A percentile compares a stretch with the other conserved stretches of the same genome.
Evolutionary conservation across 2,797 vertebrate species (phyloP).

Genomic region (Cryptoblepharus egeriae): DNA sequence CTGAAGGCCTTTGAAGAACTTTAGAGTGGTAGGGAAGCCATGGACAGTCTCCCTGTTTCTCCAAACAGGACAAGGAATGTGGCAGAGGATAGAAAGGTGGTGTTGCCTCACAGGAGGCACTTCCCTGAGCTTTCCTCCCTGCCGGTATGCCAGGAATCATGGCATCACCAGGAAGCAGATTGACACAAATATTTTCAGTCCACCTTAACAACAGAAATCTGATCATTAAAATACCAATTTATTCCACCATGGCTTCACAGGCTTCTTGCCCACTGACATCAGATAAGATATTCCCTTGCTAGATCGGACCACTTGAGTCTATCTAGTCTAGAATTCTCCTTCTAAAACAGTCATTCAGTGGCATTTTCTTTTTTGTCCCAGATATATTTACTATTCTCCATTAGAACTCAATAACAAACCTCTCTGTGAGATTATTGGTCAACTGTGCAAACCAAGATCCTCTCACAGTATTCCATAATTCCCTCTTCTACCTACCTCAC

Average conservation of each 20-base stretch:
- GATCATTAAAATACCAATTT: too few relatives aligned
- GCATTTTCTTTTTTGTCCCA: not conserved
- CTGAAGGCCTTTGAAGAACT: too few relatives aligned
- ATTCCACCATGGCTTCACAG: not conserved
- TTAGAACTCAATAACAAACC: not conserved
- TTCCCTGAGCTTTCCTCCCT: too few relatives aligned
- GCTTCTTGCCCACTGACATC: not conserved
- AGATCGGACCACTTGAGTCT: not conserved
- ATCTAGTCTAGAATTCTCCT: not conserved
- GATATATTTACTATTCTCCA: not conserved
- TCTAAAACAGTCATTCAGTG: not conserved
- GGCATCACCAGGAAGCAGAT: not conserved
- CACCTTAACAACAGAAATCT: not conserved
- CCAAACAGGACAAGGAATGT: too few relatives aligned
- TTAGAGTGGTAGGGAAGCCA: too few relatives aligned
- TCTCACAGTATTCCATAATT: fast-evolving
- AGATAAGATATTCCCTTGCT: not conserved
- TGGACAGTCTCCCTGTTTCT: too few relatives aligned
- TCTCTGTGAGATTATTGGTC: not conserved
- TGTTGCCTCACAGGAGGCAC: too few relatives aligned
- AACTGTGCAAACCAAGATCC: not conserved
- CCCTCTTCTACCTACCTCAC: constrained; percentile 61
- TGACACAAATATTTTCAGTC: not conserved
- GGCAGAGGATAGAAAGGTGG: too few relatives aligned
- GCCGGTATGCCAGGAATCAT: too few relatives aligned